These are phyloP conservation scores for Clarias fuscus DNA, from an alignment of 2,797 vertebrate species.

Conservation along the genomic window DNA sequence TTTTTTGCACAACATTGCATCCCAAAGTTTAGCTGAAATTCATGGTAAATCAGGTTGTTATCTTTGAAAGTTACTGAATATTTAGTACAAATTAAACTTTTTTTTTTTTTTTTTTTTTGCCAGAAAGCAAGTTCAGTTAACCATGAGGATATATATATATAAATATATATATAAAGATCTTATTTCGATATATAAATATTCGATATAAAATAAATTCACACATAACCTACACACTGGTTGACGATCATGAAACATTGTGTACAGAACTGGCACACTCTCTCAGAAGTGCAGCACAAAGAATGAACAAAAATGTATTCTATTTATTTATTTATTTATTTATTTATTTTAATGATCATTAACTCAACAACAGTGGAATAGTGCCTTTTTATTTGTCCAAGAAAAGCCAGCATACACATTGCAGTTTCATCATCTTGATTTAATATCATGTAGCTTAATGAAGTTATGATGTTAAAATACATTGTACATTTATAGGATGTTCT, in stretches of 20 bases:
- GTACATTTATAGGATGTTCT: not conserved
- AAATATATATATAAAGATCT: too few species aligned
- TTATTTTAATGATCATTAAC: not conserved
- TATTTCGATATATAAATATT: too few species aligned
- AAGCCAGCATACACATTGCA: not conserved
- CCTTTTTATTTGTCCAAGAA: not conserved
- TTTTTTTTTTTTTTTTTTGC: too few species aligned
- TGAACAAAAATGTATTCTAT: not conserved
- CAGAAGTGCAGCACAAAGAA: not conserved
- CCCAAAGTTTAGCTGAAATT: too few species aligned
- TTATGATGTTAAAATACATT: not conserved
- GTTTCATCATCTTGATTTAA: not conserved
- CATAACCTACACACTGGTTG: too few species aligned
- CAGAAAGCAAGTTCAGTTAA: too few species aligned
- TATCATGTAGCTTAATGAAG: not conserved
- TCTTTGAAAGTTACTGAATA: too few species aligned
- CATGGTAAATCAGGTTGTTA: too few species aligned
- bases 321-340: not conserved
- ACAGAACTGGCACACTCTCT: not conserved
- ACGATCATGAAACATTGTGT: not conserved
- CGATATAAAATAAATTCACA: too few species aligned
- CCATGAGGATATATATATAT: too few species aligned
- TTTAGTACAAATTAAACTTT: too few species aligned
- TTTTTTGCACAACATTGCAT: too few species aligned
- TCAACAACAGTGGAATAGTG: not conserved